Percentiles rank a stretch among this genome's conserved stretches.
Evolutionary conservation across 2,888 invertebrate species (phyloP).

Genomic region (Oegoconia quadripuncta): DNA sequence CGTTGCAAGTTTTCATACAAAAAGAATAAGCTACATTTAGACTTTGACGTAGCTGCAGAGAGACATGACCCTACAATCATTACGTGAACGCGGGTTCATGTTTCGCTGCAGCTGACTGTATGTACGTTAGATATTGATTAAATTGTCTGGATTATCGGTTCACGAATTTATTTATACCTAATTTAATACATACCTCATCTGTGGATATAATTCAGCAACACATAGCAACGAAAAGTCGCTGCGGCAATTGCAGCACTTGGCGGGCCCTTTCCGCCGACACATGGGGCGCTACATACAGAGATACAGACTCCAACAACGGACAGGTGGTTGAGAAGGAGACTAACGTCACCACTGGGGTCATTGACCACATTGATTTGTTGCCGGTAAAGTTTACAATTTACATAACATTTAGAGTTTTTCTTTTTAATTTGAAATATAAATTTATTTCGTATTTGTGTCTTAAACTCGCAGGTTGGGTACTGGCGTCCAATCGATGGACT

Average conservation of each 20-base stretch:
- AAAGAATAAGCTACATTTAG: no score
- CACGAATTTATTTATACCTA: no score
- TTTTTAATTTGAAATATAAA: not conserved
- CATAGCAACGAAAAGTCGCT: slow-evolving; percentile 50
- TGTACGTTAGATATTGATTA: no score
- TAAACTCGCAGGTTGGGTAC: slow-evolving; percentile 77
- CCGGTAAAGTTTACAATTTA: slow-evolving; percentile 35
- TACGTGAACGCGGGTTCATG: no score
- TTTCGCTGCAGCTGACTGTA: no score
- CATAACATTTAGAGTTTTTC: not conserved
- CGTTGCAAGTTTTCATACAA: no score
- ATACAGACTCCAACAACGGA: slow-evolving; percentile 20
- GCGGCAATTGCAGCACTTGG: slow-evolving; percentile 75
- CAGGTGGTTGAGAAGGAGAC: slow-evolving; percentile 24
- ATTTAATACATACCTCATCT: no score
- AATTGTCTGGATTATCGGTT: no score
- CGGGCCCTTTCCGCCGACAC: slow-evolving; percentile 72
- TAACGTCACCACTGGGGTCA: slow-evolving; percentile 32
- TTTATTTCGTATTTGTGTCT: not conserved
- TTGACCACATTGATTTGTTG: slow-evolving; percentile 52
- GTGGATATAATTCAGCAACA: slow-evolving; percentile 47
- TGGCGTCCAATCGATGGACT: slow-evolving; percentile 88
- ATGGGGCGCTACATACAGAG: slow-evolving; percentile 75
- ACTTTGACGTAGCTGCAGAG: no score
- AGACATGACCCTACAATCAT: no score